Base-by-base conservation (phyloP, 1,140 invertebrate genomes). In the Octopus sinensis region DNA sequence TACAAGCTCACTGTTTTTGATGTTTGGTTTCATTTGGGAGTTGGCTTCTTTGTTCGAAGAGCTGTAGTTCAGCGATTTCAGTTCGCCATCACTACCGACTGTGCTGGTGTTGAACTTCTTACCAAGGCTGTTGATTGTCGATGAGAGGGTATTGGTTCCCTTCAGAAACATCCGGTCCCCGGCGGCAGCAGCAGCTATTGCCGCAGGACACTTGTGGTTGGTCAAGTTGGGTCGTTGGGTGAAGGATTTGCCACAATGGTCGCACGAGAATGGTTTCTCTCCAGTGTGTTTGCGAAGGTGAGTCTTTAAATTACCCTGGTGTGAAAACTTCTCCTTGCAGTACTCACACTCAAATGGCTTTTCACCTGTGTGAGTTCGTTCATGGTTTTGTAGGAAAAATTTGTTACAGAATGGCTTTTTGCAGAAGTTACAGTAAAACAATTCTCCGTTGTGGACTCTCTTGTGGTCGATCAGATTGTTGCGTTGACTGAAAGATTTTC, bases 161-260 rank as follows among this genome's bases (percentile, higher is more conserved):
- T 43, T 73, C 7, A 17, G 17, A 73, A 73, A 73, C 17, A 73
- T 23, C 6, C 30, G 68, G 17, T 73, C 68, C 6, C 68, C 68
- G 5, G 30, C 30, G 0, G 68, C 68, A 7, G 68, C 30, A 23
- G 68, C 68, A 73, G 68, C 68, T 12, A 73, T 17, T 5, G 68
- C 68, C 4, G 68, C 68, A n/a, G 68, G 68, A 73, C 54, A 91
- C 84, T 92, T 91, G 89, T 98, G 97, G 7, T 96, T 92, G 0
- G 96, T 98, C 75, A 98, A 90, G 90, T 98, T 98, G 0, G 97
- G 97, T 17, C 96, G 97, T 6, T 97, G 92, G 0, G 97, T 97
- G 89, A 98, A 79, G 5, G 23, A 71, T 54, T 79, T 56, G 4
- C 68, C 12, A 62, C 81, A 82, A 4, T 79, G 30, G 4, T 75